A percentile compares a stretch with the other conserved stretches of the same genome.
Evolutionary conservation across 2,888 invertebrate genomes (phyloP).

Genomic region (Baronia brevicornis): DNA sequence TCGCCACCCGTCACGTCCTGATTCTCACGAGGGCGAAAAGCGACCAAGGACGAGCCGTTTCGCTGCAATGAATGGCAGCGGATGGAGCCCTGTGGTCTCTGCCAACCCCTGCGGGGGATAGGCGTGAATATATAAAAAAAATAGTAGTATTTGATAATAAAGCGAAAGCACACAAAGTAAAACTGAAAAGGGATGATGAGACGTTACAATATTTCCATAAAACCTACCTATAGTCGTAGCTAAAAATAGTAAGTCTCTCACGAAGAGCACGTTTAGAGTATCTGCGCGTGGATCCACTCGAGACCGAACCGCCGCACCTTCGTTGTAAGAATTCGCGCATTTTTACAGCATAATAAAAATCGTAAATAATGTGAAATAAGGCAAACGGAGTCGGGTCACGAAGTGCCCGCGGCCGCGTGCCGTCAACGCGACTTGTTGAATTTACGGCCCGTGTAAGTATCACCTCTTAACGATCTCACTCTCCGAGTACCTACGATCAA

Average conservation of each 20-base stretch:
- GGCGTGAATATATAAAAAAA: no score
- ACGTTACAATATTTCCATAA: slow-evolving; percentile 1
- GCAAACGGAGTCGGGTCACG: slow-evolving; percentile 63
- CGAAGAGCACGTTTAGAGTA: slow-evolving; percentile 57
- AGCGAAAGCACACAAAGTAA: no score
- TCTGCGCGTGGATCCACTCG: slow-evolving; percentile 67
- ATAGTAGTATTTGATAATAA: no score
- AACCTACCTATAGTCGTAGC: slow-evolving; percentile 10
- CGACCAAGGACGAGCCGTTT: no score
- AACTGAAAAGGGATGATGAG: no score
- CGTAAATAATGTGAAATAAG: slow-evolving; percentile 63
- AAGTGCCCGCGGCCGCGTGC: slow-evolving; percentile 52
- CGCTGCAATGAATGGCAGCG: no score
- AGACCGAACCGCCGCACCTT: slow-evolving; percentile 55
- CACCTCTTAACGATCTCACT: slow-evolving; percentile 33
- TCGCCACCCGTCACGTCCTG: no score
- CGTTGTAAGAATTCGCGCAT: slow-evolving; percentile 60
- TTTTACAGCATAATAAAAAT: slow-evolving; percentile 70
- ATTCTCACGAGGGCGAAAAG: no score
- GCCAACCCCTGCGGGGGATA: no score
- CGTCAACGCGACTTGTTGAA: slow-evolving; percentile 61
- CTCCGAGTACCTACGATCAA: slow-evolving; percentile 32
- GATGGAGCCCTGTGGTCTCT: no score
- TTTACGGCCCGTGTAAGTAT: slow-evolving; percentile 55
- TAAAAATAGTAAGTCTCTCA: slow-evolving; percentile 28